Percentiles rank a stretch among this genome's conserved stretches.
Evolutionary conservation across 2,113 vertebrate species (phyloP).

Genomic region (Cinclus cinclus): DNA sequence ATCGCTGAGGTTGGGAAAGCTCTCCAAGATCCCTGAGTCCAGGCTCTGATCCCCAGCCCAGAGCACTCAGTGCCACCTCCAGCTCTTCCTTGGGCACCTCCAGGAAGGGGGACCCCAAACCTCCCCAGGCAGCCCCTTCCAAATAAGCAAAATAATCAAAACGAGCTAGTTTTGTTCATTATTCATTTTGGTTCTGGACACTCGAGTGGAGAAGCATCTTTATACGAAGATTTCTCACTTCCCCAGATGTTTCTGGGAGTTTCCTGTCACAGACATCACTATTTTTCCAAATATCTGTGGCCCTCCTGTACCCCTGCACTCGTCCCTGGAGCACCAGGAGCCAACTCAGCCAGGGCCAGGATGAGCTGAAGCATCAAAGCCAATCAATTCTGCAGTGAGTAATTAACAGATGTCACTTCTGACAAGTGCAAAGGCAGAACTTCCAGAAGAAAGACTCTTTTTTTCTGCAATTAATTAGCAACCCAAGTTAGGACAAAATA

Average conservation of each 20-base stretch:
- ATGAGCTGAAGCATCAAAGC: not conserved
- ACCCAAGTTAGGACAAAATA: not conserved
- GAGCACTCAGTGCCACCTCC: not conserved
- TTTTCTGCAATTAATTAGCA: not conserved
- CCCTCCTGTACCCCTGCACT: not conserved
- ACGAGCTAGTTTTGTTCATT: too few species aligned
- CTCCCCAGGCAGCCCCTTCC: not conserved
- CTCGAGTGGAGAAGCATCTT: not conserved
- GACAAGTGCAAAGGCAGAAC: not conserved
- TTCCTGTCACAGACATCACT: not conserved
- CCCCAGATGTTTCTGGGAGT: not conserved
- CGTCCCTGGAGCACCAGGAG: not conserved
- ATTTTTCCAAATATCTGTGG: not conserved
- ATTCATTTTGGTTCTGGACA: not conserved
- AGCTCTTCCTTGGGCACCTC: not conserved
- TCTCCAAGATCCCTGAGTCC: not conserved
- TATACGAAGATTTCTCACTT: not conserved
- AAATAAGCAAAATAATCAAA: not conserved
- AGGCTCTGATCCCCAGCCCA: not conserved
- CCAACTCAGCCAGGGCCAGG: not conserved
- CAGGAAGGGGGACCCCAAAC: not conserved
- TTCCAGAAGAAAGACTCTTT: not conserved
- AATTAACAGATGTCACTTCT: not conserved
- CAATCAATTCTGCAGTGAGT: not conserved
- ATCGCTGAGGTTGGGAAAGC: not conserved